Evolutionary conservation across 2,888 invertebrate species (phyloP), one percentile per base, ranked within the genome.

Genomic region (Dexiosoma caninum): DNA sequence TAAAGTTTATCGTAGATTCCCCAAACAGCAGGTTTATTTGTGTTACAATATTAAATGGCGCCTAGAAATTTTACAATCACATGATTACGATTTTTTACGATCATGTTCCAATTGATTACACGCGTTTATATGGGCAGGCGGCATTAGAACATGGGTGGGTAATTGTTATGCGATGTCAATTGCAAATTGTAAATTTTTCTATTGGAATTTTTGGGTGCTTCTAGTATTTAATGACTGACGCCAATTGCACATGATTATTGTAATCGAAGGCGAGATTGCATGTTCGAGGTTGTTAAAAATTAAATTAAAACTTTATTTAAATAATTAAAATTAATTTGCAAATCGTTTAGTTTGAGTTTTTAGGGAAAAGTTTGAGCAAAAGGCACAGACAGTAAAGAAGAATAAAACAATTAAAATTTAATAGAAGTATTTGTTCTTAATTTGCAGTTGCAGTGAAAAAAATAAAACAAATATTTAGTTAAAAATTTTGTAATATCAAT

Each of bases 211-310:
- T n/a, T 10, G 16, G 10, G n/a, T n/a, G n/a, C n/a, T 66, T 67
- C 78, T 79, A 67, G 67, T 40, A 57, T 74, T 79, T 79, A 57
- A 79, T 69, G 57, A 12, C 49, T 64, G 79, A 74, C 79, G 79
- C 79, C 79, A 75, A 74, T 69, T 59, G 51, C 16, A 8, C 2
- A 46, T 2, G 35, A 51, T n/a, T 40, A 9, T 35, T 40, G 46
- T 40, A n/a, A n/a, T n/a, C n/a, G n/a, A n/a, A n/a, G n/a, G n/a
- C n/a, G 46, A 59, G 27, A 27, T 62, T 35, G 23, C 30, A 46
- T 27, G 35, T 27, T 37, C 14, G 21, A 8, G 32, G 51, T 53
- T 71, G 42, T 71, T 53, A 53, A 40, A 60, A 30, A 27, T 40
- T 9, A 51, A 12, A 71, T 30, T 42, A 71, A 71, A 32, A 42